These are phyloP conservation scores for Python bivittatus DNA, from an alignment of 2,113 vertebrate genomes.

Conservation along the genomic window DNA sequence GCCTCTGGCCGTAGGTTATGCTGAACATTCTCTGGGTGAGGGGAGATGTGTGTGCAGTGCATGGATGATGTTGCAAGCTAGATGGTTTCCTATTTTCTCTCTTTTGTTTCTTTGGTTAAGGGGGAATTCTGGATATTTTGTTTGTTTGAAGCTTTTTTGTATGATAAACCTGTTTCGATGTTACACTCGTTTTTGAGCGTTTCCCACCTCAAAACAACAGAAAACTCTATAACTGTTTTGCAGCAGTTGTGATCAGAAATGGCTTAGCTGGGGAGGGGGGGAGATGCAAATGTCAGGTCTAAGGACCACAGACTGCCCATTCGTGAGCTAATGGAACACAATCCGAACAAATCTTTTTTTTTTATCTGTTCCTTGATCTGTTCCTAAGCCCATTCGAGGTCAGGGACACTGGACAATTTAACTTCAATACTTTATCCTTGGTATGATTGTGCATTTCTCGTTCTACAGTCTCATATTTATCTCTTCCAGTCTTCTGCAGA, in stretches of 20 bases:
- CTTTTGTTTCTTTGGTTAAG: background rate
- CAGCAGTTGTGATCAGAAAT: no score
- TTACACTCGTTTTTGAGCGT: background rate
- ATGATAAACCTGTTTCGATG: background rate
- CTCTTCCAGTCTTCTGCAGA: background rate
- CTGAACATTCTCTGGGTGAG: background rate
- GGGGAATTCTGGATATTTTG: background rate
- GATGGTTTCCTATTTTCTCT: background rate
- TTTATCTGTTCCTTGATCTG: background rate
- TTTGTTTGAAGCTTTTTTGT: background rate
- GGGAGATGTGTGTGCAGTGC: background rate
- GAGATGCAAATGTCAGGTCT: no score
- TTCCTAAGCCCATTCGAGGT: background rate
- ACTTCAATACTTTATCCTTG: background rate
- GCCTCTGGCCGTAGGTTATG: background rate
- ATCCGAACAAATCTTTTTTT: background rate
- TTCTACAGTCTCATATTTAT: background rate
- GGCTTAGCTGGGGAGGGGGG: no score
- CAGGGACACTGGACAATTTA: background rate
- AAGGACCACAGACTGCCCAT: no score
- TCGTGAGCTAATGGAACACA: background rate
- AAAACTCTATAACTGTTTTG: no score
- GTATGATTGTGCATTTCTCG: background rate
- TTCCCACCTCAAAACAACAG: background rate
- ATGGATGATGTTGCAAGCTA: background rate